phyloP scores from a whole-genome alignment of 2,888 invertebrate species.

The Drosophila antonietae region DNA sequence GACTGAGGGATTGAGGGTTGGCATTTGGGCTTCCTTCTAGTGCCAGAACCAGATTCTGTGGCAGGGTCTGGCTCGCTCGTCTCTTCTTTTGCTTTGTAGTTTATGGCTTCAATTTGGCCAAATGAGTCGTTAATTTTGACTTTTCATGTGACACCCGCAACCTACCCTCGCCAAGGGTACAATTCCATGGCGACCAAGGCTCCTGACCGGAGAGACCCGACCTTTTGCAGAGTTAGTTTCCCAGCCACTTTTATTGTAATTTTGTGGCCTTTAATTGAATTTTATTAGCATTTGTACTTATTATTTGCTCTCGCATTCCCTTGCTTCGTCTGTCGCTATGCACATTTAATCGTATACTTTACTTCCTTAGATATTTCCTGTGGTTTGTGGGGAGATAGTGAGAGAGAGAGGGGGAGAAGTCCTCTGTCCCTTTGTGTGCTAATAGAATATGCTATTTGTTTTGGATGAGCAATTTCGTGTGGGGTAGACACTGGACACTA shows the following conservation, averaged over 20 bases:
- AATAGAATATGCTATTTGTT: constrained; percentile 63
- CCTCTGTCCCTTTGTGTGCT: constrained; percentile 23
- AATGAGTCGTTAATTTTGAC: constrained; percentile 82
- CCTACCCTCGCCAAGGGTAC: constrained; percentile 4
- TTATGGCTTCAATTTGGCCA: constrained; percentile 82
- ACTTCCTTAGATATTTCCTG: constrained; percentile 47
- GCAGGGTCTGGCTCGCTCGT: constrained; percentile 20
- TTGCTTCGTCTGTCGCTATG: neutral
- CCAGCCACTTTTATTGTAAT: constrained; percentile 76
- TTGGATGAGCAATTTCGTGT: constrained; percentile 31
- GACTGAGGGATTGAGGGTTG: neutral
- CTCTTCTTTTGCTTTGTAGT: constrained; percentile 64
- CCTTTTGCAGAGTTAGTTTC: constrained; percentile 55
- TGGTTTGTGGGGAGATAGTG: neutral
- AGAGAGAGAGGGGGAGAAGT: neutral
- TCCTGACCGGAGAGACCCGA: constrained; percentile 26
- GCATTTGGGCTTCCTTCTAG: neutral
- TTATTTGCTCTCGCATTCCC: constrained; percentile 56
- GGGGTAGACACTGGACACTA: constrained; percentile 12
- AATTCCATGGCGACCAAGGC: constrained; percentile 21
- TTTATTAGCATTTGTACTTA: constrained; percentile 81
- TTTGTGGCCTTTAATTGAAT: constrained; percentile 81
- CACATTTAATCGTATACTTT: constrained; percentile 71
- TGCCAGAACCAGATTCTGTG: constrained; percentile 5
- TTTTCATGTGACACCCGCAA: constrained; percentile 58